Conservation (phyloP, 2,797 vertebrate species). For the Myripristis jacobus region DNA sequence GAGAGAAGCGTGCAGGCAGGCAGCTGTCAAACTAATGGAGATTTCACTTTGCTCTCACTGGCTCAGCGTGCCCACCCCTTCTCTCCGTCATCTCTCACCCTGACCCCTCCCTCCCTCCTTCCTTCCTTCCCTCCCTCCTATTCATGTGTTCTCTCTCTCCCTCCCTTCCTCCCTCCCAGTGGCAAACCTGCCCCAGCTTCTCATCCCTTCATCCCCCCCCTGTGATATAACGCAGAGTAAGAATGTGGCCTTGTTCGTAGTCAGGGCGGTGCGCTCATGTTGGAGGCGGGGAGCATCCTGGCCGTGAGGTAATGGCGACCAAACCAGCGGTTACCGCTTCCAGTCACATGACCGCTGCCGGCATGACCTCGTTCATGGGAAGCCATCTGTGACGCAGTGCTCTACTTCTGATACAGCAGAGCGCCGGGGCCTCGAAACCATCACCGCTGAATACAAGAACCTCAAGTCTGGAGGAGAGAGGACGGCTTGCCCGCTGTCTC, state of each 20-base stretch:
- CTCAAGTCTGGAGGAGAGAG: no score
- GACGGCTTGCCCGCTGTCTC: no score
- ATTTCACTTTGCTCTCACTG: slow-evolving; percentile 63
- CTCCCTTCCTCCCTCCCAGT: slow-evolving; percentile 40
- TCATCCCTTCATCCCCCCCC: slow-evolving; percentile 62
- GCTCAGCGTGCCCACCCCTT: slow-evolving; percentile 40
- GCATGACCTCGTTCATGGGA: slow-evolving; percentile 53
- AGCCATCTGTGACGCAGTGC: slow-evolving; percentile 43
- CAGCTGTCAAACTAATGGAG: slow-evolving; percentile 73
- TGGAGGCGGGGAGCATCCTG: slow-evolving; percentile 2
- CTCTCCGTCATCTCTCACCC: slow-evolving; percentile 42
- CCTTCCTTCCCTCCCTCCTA: slow-evolving; percentile 19
- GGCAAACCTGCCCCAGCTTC: slow-evolving; percentile 40
- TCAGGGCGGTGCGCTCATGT: slow-evolving; percentile 20
- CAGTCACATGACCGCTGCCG: slow-evolving; percentile 54
- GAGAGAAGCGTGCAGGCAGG: slow-evolving; percentile 51
- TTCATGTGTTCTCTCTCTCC: slow-evolving; percentile 17
- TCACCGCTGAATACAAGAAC: no score
- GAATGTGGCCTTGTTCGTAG: slow-evolving; percentile 58
- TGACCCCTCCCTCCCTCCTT: slow-evolving; percentile 53
- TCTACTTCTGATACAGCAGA: slow-evolving; percentile 13
- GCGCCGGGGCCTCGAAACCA: no score
- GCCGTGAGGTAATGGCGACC: slow-evolving; percentile 40
- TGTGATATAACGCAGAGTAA: slow-evolving; percentile 64
- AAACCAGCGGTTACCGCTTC: slow-evolving; percentile 18